Evolutionary conservation across 2,113 vertebrate genomes (phyloP).

Genomic region (Petrocephalus microphthalmus): DNA sequence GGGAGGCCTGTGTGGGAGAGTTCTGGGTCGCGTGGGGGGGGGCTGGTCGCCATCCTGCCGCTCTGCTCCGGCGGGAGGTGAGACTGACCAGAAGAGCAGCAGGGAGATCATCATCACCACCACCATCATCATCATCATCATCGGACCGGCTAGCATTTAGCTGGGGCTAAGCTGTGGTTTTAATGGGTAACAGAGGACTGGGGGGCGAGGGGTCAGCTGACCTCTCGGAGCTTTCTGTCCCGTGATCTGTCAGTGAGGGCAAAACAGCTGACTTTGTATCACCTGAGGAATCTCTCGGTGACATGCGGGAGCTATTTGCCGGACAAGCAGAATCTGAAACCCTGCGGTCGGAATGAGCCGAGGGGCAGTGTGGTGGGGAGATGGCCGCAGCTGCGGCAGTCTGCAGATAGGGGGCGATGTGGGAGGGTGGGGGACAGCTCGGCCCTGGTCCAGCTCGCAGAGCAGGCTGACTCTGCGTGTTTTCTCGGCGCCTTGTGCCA

Average conservation of each 20-base stretch:
- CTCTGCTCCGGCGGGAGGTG: not conserved
- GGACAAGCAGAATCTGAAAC: not conserved
- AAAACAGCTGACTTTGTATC: not conserved
- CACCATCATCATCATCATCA: not conserved
- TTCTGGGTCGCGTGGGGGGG: not conserved
- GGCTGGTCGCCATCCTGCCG: not conserved
- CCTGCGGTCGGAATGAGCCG: not conserved
- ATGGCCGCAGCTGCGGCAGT: not conserved
- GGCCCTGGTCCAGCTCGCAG: not conserved
- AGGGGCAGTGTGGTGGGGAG: not conserved
- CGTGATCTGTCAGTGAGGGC: not conserved
- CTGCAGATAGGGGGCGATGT: not conserved
- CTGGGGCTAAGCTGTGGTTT: not conserved
- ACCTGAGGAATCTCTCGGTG: not conserved
- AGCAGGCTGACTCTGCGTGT: not conserved
- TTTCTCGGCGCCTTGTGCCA: not conserved
- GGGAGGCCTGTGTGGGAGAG: not conserved
- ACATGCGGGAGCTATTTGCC: not conserved
- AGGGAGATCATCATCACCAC: not conserved
- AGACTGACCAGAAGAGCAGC: not conserved
- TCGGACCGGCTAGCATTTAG: not conserved
- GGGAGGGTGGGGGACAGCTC: not conserved
- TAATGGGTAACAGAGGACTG: not conserved
- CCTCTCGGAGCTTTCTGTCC: not conserved
- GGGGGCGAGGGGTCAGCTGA: not conserved